Evolutionary conservation across 2,888 invertebrate genomes (phyloP), one percentile per base, ranked within the genome.

Genomic region (Sinhomidia bicolor): DNA sequence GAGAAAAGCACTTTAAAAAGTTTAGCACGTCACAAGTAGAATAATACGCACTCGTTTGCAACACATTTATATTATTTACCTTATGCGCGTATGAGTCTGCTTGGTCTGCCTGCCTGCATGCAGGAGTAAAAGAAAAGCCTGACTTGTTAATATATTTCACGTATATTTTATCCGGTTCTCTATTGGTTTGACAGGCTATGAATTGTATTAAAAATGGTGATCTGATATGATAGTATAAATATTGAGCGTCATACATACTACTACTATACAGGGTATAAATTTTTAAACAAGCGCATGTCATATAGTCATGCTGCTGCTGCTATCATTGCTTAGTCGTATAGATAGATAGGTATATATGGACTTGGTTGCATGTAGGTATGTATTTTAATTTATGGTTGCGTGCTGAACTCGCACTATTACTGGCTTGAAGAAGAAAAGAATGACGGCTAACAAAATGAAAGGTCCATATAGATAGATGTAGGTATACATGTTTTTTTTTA

Each of bases 361-460:
- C 2, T 23, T 26, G 1, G 23, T 23, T 23, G 57, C 10, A 57
- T 62, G 62, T n/a, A 36, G 10, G 29, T 1, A 76, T 76, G 29
- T 32, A 32, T 68, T 36, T 60, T 88, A 88, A 88, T 88, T 88
- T 88, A 88, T 88, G 88, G 83, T 88, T 88, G 83, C 88, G 83
- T 88, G 88, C 36, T 79, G 26, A 54, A 57, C 76, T 54, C 65
- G 41, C 41, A 62, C 12, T 32, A 80, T 62, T 80, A 60, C 80
- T 80, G 80, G 60, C 26, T 80, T 26, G 41, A 44, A 62, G 36
- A 32, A 60, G 12, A 54, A 7, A 78, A 57, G 78, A 80, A 79
- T 57, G 79, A 57, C 41, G 36, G 41, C 14, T 60, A 62, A 80
- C 44, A 36, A 62, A 80, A 62, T 44, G 80, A 80, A 62, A 80